A percentile compares a stretch with the other conserved stretches of the same genome.
Evolutionary conservation across 1,140 invertebrate species (phyloP).

Genomic region (Ditylenchus dipsaci): DNA sequence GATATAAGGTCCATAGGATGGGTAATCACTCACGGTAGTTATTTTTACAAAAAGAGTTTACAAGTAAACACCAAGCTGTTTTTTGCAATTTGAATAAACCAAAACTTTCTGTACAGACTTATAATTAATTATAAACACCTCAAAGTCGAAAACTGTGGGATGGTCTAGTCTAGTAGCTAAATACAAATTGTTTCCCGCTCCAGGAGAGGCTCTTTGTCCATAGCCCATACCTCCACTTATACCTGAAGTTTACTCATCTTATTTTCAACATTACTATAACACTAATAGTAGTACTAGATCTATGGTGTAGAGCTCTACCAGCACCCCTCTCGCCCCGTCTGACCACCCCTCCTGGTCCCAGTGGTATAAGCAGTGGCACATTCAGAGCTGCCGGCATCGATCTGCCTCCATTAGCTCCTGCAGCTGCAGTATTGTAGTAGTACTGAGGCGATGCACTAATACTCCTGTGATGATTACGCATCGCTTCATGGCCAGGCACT

Average conservation of each 20-base stretch:
- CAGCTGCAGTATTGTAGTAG: neutral
- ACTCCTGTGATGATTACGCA: constrained; percentile 20
- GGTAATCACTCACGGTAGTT: too few relatives aligned
- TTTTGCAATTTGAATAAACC: too few relatives aligned
- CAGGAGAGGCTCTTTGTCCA: constrained; percentile 4
- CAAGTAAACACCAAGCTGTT: too few relatives aligned
- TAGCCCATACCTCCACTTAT: constrained; percentile 3
- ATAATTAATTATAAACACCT: too few relatives aligned
- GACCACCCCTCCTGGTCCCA: constrained; percentile 13
- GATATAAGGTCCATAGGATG: too few relatives aligned
- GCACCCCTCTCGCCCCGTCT: neutral
- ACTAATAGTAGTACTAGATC: too few relatives aligned
- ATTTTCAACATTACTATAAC: too few relatives aligned
- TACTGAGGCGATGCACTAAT: constrained; percentile 34
- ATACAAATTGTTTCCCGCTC: constrained; percentile 22
- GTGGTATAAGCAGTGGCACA: constrained; percentile 27
- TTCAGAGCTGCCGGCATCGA: constrained; percentile 10
- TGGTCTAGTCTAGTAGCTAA: constrained; percentile 36
- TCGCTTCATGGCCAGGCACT: constrained; percentile 15
- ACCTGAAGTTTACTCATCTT: too few relatives aligned
- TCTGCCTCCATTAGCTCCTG: neutral
- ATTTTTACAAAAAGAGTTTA: too few relatives aligned
- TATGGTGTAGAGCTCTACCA: constrained; percentile 10
- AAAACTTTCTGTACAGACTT: too few relatives aligned
- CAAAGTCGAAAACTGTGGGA: constrained; percentile 51